Base-by-base conservation (phyloP, 2,888 invertebrate genomes). In the Drosophila mayaguana region DNA sequence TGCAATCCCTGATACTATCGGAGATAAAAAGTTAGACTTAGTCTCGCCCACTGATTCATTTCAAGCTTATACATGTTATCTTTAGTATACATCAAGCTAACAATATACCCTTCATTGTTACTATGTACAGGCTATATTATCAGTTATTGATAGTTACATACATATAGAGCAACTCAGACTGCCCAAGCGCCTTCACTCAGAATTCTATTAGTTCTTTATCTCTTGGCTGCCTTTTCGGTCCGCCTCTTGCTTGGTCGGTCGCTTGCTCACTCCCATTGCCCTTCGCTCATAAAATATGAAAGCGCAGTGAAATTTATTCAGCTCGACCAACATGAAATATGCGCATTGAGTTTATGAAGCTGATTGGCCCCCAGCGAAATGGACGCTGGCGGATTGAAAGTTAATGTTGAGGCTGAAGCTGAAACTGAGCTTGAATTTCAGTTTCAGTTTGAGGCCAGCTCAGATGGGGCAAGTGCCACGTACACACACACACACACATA, bases 241-340 rank as follows among this genome's bases (percentile, higher is more conserved):
- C 5, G 16, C 32, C 42, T 32, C 18, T 14, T 16, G 4, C 6
- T 38, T 16, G 36, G 36, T 6, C 45, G 12, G 16, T 7, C 48
- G 16, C 16, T 46, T 7, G 22, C 8, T 12, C 40, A 7, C 25
- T 25, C 14, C 9, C 64, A 32, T 42, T 64, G 25, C 14, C 53
- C n/a, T 18, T 18, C 38, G 28, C 72, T 79, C 79, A 77, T 89
- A 63, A 89, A 88, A 83, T 77, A 86, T 86, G 76, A 70, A 88
- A 74, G 43, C 59, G 57, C 63, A 69, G 45, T 56, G 70, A 72
- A 73, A 78, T 70, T 56, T 83, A 78, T 88, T 51, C 63, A 63
- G 50, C 66, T 62, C 53, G 51, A 48, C 50, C 46, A 20, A n/a
- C 50, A 62, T 60, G 72, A 87, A 87, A 88, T 83, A 89, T 83